Evolutionary conservation across 2,797 vertebrate species (phyloP).

Genomic region (Calcarius lapponicus): DNA sequence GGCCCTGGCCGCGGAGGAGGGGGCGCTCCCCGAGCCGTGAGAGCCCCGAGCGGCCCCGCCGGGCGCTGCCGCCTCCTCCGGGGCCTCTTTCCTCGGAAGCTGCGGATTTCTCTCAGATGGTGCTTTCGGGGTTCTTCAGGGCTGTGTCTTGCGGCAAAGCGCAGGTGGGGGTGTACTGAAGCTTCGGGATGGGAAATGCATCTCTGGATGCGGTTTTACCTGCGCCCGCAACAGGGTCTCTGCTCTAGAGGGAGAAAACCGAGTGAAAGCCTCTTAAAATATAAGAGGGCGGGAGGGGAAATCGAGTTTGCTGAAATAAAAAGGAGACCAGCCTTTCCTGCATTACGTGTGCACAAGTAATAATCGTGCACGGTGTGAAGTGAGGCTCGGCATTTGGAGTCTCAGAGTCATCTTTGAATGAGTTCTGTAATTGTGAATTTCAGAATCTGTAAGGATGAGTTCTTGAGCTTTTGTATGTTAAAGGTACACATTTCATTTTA

Average conservation of each 20-base stretch:
- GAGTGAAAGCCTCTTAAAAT: neutral
- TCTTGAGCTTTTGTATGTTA: neutral
- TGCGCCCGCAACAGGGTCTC: neutral
- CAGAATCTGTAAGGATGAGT: neutral
- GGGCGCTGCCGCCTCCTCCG: neutral
- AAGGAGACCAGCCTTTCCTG: neutral
- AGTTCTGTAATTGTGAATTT: neutral
- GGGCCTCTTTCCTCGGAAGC: neutral
- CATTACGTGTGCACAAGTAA: neutral
- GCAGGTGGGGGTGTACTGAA: neutral
- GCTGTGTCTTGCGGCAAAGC: neutral
- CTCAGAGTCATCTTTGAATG: neutral
- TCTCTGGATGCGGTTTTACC: neutral
- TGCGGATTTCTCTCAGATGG: neutral
- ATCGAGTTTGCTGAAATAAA: neutral
- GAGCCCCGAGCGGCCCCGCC: neutral
- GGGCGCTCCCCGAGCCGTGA: neutral
- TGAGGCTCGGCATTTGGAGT: neutral
- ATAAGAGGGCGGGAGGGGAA: fast-evolving
- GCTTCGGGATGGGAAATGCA: neutral
- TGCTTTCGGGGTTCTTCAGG: neutral
- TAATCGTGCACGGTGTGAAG: neutral
- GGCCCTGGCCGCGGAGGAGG: neutral
- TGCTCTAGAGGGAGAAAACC: neutral
- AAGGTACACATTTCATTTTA: fast-evolving